Base-by-base conservation (phyloP, 2,113 vertebrate genomes). In the Cynocephalus volans region DNA sequence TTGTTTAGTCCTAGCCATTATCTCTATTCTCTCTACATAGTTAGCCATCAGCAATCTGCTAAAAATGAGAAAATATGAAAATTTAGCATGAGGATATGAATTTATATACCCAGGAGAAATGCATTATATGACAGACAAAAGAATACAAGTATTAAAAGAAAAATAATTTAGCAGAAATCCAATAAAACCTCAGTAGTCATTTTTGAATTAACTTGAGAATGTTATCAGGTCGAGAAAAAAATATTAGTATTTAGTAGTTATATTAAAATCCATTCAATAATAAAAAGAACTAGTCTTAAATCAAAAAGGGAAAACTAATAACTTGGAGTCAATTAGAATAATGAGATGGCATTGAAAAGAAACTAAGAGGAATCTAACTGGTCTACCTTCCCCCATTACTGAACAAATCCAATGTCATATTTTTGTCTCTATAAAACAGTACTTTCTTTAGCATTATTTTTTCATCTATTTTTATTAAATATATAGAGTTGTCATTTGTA, bases 261-360 rank as follows among this genome's bases (percentile, higher is more conserved):
- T 93, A 96, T 97, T 96, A 96, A 97, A 97, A 96, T 80, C 56
- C 76, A 93, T 88, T 94, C 81, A 65, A 70, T 87, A 95, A 96
- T 96, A 96, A 96, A 90, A 90, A 76, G 94, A 96, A 96, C 58
- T 93, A 58, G 77, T 31, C 56, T 94, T 93, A 96, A 93, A 97
- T 97, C 81, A 80, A 90, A 95, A 95, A 70, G 33, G 75, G 50
- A 90, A 95, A 97, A 83, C 93, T 84, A 96, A 83, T 96, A 97
- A 96, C 70, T 88, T 64, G 65, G 36, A 96, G 92, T 97, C 92
- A 84, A 70, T 92, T 94, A 92, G 50, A 97, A 67, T 80, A 83
- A 89, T 90, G 83, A 92, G 50, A 80, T 80, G 58, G n/a, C 2
- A 23, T 18, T 69, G 41, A 9, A 6, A 87, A 90, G 64, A 81